Percentiles rank a stretch among this genome's conserved stretches.
phyloP scores from a whole-genome alignment of 2,888 invertebrate species.

The Hecatera dysodea region DNA sequence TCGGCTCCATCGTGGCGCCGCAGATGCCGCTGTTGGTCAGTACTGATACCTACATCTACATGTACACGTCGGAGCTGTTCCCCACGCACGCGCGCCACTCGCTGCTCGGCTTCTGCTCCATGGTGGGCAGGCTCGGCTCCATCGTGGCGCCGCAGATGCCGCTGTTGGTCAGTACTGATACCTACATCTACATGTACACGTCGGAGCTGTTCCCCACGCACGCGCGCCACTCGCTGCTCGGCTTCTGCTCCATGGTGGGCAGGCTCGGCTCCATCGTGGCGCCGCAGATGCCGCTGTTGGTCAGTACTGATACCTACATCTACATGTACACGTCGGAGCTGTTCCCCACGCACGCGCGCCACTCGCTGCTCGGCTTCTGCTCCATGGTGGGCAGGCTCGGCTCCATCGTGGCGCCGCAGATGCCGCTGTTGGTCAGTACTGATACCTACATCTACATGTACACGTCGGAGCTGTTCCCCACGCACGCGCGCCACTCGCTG shows the following conservation, averaged over 20 bases:
- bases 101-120: conserved; percentile 93
- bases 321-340: conserved; percentile 94
- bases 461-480: conserved; percentile 94
- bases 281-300: conserved; percentile 93
- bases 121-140: conserved; percentile 94
- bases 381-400: conserved; percentile 94
- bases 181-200: conserved; percentile 92
- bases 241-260: conserved; percentile 94
- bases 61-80: conserved; percentile 94
- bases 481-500: conserved; percentile 92
- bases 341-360: conserved; percentile 93
- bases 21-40: conserved; percentile 92
- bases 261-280: conserved; percentile 94
- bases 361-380: conserved; percentile 93
- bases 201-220: conserved; percentile 94
- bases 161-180: conserved; percentile 86
- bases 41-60: conserved; percentile 85
- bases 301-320: conserved; percentile 76
- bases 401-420: conserved; percentile 94
- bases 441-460: conserved; percentile 91
- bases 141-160: conserved; percentile 94
- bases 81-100: conserved; percentile 93
- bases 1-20: conserved; percentile 94
- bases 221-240: conserved; percentile 92
- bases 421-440: conserved; percentile 91